Percentiles rank a stretch among this genome's conserved stretches.
phyloP scores from a whole-genome alignment of 92 coral and sea anemone genomes.

The Blastomussa wellsi region DNA sequence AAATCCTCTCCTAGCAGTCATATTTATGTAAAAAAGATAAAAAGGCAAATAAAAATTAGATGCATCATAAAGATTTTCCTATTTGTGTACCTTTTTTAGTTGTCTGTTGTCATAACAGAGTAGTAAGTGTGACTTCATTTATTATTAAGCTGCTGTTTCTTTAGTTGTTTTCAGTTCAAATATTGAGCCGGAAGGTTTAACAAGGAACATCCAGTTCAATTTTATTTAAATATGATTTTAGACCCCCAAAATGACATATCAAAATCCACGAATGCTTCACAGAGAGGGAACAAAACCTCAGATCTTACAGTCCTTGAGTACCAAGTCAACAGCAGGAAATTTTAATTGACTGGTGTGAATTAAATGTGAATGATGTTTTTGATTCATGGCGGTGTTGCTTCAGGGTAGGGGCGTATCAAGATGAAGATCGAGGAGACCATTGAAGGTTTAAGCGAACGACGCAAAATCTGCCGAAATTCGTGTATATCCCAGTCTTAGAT shows the following conservation, averaged over 20 bases:
- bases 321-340: background rate
- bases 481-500: background rate
- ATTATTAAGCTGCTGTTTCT: background rate
- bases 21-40: no score
- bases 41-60: no score
- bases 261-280: background rate
- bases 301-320: background rate
- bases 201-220: background rate
- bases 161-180: background rate
- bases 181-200: constrained; percentile 13
- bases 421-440: background rate
- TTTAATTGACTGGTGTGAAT: background rate
- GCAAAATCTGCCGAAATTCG: background rate
- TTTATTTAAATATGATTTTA: background rate
- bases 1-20: no score
- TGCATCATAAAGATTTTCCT: background rate
- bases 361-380: no score
- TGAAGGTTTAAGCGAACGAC: background rate
- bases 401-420: background rate
- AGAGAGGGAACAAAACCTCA: background rate
- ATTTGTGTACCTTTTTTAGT: background rate
- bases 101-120: background rate
- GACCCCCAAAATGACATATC: constrained; percentile 11
- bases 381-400: background rate
- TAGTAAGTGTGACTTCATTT: background rate